Conservation (phyloP, 2,888 invertebrate species). For the Dascillus cervinus region DNA sequence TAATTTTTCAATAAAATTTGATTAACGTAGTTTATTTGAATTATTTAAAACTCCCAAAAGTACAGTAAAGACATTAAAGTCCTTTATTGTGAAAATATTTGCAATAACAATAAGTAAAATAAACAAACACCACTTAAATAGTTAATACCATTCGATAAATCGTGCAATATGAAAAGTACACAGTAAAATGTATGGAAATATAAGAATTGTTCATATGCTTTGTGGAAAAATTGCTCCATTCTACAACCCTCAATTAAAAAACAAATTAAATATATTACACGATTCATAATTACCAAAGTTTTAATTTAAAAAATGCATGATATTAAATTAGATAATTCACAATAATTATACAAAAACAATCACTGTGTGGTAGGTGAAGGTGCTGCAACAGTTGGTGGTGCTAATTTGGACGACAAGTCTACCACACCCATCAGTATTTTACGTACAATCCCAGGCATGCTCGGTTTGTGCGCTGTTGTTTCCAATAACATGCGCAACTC, state of each 20-base stretch:
- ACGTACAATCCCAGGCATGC: slow-evolving; percentile 59
- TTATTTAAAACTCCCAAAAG: background rate
- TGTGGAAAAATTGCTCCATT: too few species aligned
- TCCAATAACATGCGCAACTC: slow-evolving; percentile 74
- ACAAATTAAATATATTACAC: too few species aligned
- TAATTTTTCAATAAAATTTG: slow-evolving; percentile 25
- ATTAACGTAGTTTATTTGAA: background rate
- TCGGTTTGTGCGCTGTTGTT: slow-evolving; percentile 57
- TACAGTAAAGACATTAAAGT: too few species aligned
- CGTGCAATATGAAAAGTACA: too few species aligned
- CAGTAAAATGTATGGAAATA: too few species aligned
- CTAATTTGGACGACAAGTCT: slow-evolving; percentile 65
- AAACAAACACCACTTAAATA: too few species aligned
- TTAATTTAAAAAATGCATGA: background rate
- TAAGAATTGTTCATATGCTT: too few species aligned
- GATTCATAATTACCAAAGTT: too few species aligned
- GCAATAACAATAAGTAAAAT: too few species aligned
- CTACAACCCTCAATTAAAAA: too few species aligned
- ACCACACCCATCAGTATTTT: slow-evolving; percentile 55
- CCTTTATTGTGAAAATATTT: too few species aligned
- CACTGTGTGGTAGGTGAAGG: slow-evolving; percentile 32
- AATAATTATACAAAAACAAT: slow-evolving; percentile 8
- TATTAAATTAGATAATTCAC: background rate
- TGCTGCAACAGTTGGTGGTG: slow-evolving; percentile 52
- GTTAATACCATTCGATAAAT: too few species aligned